These are phyloP conservation scores for Pristionchus japonicus DNA, from an alignment of 2,888 invertebrate genomes.

Conservation along the genomic window DNA sequence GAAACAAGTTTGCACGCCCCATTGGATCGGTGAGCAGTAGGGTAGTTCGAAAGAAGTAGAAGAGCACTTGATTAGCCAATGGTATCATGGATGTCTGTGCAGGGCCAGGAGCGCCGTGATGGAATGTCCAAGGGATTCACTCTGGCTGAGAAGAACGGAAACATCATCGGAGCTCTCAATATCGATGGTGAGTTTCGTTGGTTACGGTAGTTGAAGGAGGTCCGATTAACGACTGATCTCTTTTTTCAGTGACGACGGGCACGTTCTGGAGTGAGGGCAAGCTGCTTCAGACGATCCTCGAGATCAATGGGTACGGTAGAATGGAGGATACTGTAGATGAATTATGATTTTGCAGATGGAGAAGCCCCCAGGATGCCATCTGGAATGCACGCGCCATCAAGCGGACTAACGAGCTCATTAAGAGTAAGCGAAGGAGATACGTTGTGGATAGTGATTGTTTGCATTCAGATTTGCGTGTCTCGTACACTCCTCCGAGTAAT, in stretches of 20 bases:
- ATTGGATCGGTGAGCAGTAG: conserved; percentile 27
- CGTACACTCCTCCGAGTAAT: background rate
- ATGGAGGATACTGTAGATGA: background rate
- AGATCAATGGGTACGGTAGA: conserved; percentile 15
- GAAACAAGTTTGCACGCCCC: background rate
- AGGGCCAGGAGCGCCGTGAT: conserved; percentile 20
- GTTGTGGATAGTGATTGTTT: background rate
- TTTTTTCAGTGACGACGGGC: conserved; percentile 23
- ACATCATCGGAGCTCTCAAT: conserved; percentile 30
- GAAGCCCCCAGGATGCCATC: background rate
- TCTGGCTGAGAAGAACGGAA: conserved; percentile 1
- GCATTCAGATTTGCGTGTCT: conserved; percentile 11
- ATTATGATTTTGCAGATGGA: background rate
- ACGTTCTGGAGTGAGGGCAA: conserved; percentile 25
- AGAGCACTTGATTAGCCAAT: background rate
- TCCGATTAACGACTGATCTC: background rate
- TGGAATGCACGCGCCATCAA: conserved; percentile 10
- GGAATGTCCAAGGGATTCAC: conserved; percentile 44
- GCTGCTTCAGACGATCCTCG: background rate
- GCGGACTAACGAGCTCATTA: conserved; percentile 1
- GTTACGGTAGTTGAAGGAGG: background rate
- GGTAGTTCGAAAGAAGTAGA: background rate
- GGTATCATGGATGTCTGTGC: background rate
- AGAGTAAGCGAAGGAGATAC: background rate
- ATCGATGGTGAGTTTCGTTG: conserved; percentile 16